phyloP scores from a whole-genome alignment of 2,797 vertebrate species.

The Phalloptychus januarius region DNA sequence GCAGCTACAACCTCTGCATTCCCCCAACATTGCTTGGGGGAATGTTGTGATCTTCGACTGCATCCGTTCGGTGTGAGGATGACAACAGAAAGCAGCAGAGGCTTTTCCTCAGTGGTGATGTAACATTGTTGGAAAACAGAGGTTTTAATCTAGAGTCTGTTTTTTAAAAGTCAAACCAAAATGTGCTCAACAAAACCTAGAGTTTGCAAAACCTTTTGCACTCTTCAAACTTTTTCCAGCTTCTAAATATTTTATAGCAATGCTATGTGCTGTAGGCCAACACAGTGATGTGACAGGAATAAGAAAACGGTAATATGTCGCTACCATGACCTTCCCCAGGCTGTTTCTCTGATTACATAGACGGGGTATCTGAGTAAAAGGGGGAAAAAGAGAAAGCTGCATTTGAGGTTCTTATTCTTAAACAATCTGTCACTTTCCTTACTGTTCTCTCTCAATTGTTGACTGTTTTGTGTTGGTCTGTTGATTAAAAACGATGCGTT shows the following conservation, averaged over 20 bases:
- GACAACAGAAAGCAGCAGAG: neutral
- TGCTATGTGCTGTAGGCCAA: neutral
- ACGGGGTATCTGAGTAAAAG: neutral
- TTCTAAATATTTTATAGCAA: neutral
- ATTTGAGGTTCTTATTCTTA: neutral
- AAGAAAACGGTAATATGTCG: neutral
- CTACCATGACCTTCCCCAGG: neutral
- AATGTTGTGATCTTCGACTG: neutral
- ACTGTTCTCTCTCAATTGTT: neutral
- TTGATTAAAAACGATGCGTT: neutral
- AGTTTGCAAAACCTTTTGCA: neutral
- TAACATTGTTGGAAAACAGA: neutral
- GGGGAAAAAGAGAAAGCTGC: neutral
- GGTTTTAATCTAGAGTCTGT: neutral
- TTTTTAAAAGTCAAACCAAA: neutral
- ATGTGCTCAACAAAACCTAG: neutral
- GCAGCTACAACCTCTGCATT: no score
- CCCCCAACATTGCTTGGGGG: neutral
- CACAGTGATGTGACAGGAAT: neutral
- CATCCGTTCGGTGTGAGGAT: neutral
- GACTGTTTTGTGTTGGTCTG: neutral
- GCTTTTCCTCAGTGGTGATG: neutral
- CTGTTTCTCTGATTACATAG: neutral
- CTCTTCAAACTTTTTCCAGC: neutral
- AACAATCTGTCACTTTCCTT: neutral